These are phyloP conservation scores for Echiichthys vipera DNA, from an alignment of 2,797 vertebrate genomes.

Conservation along the genomic window DNA sequence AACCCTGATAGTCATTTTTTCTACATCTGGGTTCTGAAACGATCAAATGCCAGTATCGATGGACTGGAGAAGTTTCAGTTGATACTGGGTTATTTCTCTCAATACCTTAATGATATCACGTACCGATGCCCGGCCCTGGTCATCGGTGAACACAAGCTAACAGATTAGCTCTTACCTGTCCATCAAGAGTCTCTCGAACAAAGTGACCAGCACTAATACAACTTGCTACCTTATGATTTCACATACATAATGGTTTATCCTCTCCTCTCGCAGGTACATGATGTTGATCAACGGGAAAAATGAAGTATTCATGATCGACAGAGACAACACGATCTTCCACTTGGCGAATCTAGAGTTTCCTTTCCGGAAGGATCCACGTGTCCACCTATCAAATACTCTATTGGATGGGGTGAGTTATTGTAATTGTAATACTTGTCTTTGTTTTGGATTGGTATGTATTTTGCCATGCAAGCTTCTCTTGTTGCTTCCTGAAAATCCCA, in stretches of 20 bases:
- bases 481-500: background rate
- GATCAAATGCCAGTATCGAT: no score
- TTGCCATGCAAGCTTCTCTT: background rate
- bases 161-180: background rate
- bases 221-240: background rate
- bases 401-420: conserved; percentile 94
- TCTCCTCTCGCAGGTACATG: conserved; percentile 91
- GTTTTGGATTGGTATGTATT: conserved; percentile 18
- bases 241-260: background rate
- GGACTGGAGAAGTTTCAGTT: no score
- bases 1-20: no score
- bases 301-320: conserved; percentile 96
- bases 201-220: background rate
- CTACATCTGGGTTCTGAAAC: no score
- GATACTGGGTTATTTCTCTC: no score
- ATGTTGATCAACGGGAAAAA: conserved; percentile 97
- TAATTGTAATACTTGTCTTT: conserved; percentile 3
- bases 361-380: conserved; percentile 93
- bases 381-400: conserved; percentile 93
- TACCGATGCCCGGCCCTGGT: no score
- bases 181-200: background rate
- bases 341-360: conserved; percentile 96
- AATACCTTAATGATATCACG: no score
- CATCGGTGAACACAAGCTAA: no score
- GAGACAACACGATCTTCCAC: conserved; percentile 95